Percentiles rank a stretch among this genome's conserved stretches.
Conservation (phyloP, 2,113 vertebrate genomes). For the Tychaedon coryphoeus region DNA sequence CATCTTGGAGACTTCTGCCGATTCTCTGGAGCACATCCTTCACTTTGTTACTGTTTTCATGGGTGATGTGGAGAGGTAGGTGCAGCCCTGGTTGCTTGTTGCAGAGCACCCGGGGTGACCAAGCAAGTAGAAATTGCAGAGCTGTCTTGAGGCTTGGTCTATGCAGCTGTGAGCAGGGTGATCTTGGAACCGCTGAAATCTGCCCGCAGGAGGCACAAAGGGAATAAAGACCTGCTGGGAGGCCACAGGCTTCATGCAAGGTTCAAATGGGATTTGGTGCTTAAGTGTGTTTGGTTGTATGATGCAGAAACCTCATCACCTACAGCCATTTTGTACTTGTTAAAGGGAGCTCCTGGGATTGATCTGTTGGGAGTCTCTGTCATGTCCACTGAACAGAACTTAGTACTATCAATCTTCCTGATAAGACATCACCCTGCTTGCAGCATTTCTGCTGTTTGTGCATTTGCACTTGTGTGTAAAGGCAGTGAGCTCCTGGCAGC, state of each 20-base stretch:
- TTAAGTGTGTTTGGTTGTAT: background rate
- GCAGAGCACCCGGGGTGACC: background rate
- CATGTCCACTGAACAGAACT: background rate
- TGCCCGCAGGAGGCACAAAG: background rate
- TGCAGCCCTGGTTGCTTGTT: background rate
- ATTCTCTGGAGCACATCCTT: slow-evolving; percentile 90
- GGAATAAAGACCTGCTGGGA: background rate
- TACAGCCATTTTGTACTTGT: background rate
- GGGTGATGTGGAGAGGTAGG: slow-evolving; percentile 91
- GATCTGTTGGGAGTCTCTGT: background rate
- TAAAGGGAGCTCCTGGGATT: background rate
- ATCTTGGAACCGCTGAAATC: background rate
- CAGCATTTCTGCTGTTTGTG: background rate
- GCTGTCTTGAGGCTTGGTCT: background rate
- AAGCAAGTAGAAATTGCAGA: background rate
- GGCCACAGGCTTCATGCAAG: background rate
- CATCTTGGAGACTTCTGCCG: slow-evolving; percentile 87
- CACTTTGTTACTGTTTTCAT: slow-evolving; percentile 95
- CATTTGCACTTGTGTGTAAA: background rate
- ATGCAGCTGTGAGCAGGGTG: background rate
- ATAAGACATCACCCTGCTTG: fast-evolving
- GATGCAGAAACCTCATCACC: background rate
- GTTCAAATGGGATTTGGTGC: background rate
- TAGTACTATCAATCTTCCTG: background rate
- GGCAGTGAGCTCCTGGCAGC: background rate